Conservation (phyloP, 1,140 invertebrate genomes). For the Drosophila grimshawi region DNA sequence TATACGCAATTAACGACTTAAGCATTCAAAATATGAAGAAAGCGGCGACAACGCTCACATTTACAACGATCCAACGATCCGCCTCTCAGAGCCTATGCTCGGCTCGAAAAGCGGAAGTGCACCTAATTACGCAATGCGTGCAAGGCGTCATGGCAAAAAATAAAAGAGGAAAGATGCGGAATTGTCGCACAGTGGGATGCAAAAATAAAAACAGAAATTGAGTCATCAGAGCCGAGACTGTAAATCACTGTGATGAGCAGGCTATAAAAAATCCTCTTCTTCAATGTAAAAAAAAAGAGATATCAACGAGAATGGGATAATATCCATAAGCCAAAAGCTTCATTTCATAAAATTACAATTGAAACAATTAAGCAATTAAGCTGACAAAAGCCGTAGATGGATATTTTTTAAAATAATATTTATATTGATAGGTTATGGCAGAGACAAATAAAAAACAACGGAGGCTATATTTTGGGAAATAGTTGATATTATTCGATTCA, state of each 20-base stretch:
- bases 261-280: not conserved
- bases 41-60: constrained; percentile 58
- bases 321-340: too few species aligned
- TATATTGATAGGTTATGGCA: too few species aligned
- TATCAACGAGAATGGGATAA: too few species aligned
- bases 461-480: too few species aligned
- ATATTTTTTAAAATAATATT: too few species aligned
- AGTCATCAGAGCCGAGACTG: not conserved
- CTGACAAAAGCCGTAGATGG: too few species aligned
- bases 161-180: not conserved
- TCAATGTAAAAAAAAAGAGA: too few species aligned
- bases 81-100: not conserved
- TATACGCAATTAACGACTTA: constrained; percentile 74
- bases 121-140: constrained; percentile 70
- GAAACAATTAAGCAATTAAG: too few species aligned
- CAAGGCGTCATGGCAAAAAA: constrained; percentile 31
- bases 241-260: not conserved
- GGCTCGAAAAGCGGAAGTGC: constrained; percentile 63
- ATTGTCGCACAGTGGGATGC: not conserved
- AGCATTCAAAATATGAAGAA: constrained; percentile 79
- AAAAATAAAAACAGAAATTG: not conserved
- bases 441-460: too few species aligned
- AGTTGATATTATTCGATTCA: too few species aligned
- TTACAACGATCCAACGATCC: constrained; percentile 27
- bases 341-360: too few species aligned